Evolutionary conservation across 92 coral and sea anemone species (phyloP).

Genomic region (Porites evermanni): DNA sequence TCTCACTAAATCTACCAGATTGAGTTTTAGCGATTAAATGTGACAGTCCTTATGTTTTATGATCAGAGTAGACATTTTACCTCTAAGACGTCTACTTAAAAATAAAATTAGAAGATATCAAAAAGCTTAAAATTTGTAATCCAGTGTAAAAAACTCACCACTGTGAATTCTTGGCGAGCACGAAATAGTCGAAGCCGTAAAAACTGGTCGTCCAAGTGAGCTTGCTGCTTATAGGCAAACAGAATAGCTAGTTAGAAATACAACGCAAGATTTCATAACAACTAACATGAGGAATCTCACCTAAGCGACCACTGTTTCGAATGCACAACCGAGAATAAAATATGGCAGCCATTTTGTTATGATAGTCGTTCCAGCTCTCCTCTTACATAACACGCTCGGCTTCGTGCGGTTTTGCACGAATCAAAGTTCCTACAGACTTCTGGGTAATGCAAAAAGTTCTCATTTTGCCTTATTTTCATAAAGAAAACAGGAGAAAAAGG

Average conservation of each 20-base stretch:
- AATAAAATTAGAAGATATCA: too few relatives aligned
- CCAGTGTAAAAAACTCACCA: constrained; percentile 54
- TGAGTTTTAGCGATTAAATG: too few relatives aligned
- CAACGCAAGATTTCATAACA: neutral
- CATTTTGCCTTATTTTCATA: neutral
- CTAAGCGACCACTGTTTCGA: constrained; percentile 62
- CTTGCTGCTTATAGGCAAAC: constrained; percentile 2
- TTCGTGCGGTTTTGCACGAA: constrained; percentile 23
- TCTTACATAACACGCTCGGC: constrained; percentile 13
- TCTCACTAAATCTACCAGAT: too few relatives aligned
- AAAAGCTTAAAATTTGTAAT: too few relatives aligned
- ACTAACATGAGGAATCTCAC: constrained; percentile 27
- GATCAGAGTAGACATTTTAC: too few relatives aligned
- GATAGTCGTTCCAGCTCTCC: constrained; percentile 12
- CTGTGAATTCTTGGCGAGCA: constrained; percentile 68
- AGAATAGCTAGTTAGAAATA: constrained; percentile 4
- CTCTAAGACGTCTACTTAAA: too few relatives aligned
- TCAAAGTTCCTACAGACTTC: constrained; percentile 1
- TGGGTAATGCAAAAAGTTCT: neutral
- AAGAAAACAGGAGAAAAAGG: neutral
- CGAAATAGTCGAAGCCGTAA: constrained; percentile 69
- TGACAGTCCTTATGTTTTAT: too few relatives aligned
- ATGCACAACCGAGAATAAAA: constrained; percentile 72
- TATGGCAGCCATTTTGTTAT: constrained; percentile 82
- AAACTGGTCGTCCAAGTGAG: constrained; percentile 61